Conservation (phyloP, 2,888 invertebrate species). For the Cephus sareptanus region DNA sequence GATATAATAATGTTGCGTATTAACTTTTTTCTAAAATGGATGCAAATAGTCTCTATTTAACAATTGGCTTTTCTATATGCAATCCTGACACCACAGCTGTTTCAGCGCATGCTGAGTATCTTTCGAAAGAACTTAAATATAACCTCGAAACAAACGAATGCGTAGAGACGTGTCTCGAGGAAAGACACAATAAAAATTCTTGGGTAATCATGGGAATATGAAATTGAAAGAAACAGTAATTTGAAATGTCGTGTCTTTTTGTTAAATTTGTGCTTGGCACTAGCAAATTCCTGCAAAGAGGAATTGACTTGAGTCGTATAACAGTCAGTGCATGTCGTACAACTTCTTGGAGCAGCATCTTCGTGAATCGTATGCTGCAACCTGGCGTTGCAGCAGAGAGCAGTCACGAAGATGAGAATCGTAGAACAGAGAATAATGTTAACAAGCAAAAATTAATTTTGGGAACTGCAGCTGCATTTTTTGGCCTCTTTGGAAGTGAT, state of each 20-base stretch:
- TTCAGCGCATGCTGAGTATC: background rate
- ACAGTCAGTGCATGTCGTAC: background rate
- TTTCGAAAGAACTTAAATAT: background rate
- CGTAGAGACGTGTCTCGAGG: background rate
- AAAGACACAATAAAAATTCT: background rate
- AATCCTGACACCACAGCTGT: background rate
- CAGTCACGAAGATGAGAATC: background rate
- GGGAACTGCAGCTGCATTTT: constrained; percentile 53
- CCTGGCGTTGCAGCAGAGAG: background rate
- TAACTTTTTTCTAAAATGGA: background rate
- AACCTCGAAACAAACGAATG: background rate
- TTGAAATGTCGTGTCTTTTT: background rate
- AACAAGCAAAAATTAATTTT: constrained; percentile 1
- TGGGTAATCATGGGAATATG: background rate
- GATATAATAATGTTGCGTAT: background rate
- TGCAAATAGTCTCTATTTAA: background rate
- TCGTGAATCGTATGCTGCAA: background rate
- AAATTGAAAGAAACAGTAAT: background rate
- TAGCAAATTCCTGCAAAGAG: background rate
- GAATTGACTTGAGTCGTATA: background rate
- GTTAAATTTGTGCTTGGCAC: background rate
- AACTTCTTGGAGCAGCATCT: background rate
- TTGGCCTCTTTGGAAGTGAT: constrained; percentile 73
- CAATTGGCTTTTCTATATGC: background rate
- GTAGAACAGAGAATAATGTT: background rate